phyloP scores from a whole-genome alignment of 1,140 invertebrate genomes.

The Solenopsis fugax region DNA sequence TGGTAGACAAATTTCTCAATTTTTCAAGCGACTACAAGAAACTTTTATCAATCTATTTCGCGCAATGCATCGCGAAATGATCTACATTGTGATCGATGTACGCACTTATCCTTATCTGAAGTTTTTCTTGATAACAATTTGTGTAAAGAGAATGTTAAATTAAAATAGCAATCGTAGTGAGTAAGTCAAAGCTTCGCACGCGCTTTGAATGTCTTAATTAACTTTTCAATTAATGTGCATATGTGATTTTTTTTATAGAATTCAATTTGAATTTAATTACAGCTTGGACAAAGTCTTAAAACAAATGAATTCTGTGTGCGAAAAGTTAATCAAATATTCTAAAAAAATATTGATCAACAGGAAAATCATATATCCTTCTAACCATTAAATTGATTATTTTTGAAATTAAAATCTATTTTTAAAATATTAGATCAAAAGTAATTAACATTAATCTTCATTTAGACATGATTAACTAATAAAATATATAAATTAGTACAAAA shows the following conservation, averaged over 20 bases:
- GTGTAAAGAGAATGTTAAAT: constrained; percentile 39
- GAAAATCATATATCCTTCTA: background rate
- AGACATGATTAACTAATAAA: background rate
- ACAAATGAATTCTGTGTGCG: background rate
- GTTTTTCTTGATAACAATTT: constrained; percentile 39
- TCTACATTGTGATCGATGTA: constrained; percentile 35
- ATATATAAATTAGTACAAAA: background rate
- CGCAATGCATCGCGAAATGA: constrained; percentile 13
- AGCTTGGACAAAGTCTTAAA: background rate
- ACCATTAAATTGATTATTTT: background rate
- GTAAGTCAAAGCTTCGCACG: constrained; percentile 69
- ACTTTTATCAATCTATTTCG: constrained; percentile 23
- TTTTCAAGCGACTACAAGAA: constrained; percentile 12
- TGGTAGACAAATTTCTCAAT: constrained; percentile 8
- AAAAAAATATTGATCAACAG: background rate
- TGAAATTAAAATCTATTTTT: background rate
- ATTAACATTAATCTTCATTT: background rate
- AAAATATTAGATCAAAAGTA: background rate
- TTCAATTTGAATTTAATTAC: constrained; percentile 2
- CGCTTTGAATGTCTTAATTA: constrained; percentile 59
- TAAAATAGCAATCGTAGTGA: constrained; percentile 44
- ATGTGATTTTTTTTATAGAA: constrained; percentile 35
- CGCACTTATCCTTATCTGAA: constrained; percentile 78
- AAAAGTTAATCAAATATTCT: background rate
- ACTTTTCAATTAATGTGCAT: constrained; percentile 22